Evolutionary conservation across 2,797 vertebrate species (phyloP).

Genomic region (Sorex maritimensis): DNA sequence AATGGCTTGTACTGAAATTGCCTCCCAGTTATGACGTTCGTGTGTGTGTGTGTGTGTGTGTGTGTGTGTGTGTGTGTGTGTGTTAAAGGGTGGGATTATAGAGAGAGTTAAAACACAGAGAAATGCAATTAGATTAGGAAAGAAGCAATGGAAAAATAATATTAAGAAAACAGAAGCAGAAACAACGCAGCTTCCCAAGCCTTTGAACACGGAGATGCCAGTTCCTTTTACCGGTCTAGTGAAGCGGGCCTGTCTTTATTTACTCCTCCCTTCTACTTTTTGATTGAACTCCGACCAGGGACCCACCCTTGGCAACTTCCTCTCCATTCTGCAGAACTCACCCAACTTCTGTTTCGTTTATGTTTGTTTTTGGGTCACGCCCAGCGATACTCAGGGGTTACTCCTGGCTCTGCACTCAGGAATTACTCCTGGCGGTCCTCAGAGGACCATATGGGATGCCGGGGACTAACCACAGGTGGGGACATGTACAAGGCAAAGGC

Average conservation of each 20-base stretch:
- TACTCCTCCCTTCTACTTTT: neutral
- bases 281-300: neutral
- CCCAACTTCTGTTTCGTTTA: neutral
- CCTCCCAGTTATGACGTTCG: neutral
- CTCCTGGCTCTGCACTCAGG: no score
- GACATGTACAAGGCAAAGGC: no score
- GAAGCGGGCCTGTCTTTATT: neutral
- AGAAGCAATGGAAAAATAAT: slow-evolving; percentile 38
- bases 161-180: neutral
- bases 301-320: neutral
- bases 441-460: no score
- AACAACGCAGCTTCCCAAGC: neutral
- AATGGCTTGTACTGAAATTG: neutral
- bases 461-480: no score
- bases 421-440: no score
- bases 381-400: no score
- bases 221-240: neutral
- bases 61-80: neutral
- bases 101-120: neutral
- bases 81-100: neutral
- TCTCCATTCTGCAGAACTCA: neutral
- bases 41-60: neutral
- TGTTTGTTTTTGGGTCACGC: no score
- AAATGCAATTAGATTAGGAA: neutral
- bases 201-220: neutral